Evolutionary conservation across 2,113 vertebrate genomes (phyloP).

Genomic region (Orthonyx spaldingii): DNA sequence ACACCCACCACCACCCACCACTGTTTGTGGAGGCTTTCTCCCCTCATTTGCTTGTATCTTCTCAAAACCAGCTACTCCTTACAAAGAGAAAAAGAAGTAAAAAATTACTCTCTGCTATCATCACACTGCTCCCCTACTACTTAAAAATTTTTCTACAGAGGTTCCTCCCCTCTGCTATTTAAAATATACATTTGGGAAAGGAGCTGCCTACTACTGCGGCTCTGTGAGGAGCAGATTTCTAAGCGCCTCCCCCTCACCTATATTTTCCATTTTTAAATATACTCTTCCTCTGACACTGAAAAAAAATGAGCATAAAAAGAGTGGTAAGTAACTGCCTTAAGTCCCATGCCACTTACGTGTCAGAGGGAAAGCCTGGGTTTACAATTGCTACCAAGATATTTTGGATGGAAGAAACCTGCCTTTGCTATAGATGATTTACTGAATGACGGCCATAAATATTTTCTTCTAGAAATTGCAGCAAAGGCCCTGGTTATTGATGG

Average conservation of each 20-base stretch:
- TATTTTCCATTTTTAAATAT: neutral
- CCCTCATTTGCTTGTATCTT: neutral
- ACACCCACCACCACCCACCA: neutral
- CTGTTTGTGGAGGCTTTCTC: too few species aligned
- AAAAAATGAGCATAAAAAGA: neutral
- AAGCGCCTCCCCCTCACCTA: neutral
- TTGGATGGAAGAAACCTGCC: neutral
- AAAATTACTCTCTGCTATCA: neutral
- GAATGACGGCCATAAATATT: neutral
- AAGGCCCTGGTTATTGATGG: neutral
- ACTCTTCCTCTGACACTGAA: neutral
- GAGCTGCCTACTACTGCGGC: neutral
- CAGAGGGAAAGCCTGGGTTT: neutral
- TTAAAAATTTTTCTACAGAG: neutral
- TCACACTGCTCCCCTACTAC: neutral
- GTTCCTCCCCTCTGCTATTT: neutral
- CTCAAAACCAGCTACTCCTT: neutral
- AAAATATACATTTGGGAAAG: neutral
- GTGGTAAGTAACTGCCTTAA: neutral
- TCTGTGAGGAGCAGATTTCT: neutral
- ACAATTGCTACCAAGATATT: neutral
- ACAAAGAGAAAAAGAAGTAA: neutral
- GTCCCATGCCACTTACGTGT: accelerated
- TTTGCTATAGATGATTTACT: neutral
- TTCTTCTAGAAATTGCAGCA: neutral